Percentiles rank a stretch among this genome's conserved stretches.
These are phyloP conservation scores for Ceratotherium simum DNA, from an alignment of 2,113 vertebrate species.

Conservation along the genomic window DNA sequence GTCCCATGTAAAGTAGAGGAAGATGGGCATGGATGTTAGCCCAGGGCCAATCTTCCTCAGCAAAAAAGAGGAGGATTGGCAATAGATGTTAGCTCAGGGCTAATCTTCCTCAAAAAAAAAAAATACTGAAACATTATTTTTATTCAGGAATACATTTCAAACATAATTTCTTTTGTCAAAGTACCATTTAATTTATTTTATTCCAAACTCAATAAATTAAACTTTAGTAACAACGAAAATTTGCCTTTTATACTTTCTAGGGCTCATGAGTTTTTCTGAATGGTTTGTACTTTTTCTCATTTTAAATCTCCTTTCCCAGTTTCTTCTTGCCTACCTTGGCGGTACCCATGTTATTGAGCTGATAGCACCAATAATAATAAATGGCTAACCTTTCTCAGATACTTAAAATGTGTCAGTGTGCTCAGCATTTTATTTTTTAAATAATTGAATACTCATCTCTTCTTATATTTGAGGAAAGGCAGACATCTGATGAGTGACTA, in stretches of 20 bases:
- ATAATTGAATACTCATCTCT: not conserved
- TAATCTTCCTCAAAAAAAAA: no score
- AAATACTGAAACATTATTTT: not conserved
- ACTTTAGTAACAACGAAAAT: not conserved
- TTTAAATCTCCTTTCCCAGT: not conserved
- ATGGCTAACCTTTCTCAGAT: not conserved
- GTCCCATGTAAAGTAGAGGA: no score
- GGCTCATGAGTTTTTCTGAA: not conserved
- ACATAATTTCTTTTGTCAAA: not conserved
- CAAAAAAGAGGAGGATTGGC: no score
- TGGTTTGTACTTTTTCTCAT: not conserved
- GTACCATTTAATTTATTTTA: not conserved
- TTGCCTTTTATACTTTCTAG: not conserved
- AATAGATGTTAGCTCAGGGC: no score
- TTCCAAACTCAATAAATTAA: not conserved
- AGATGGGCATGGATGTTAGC: no score
- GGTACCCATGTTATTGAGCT: not conserved
- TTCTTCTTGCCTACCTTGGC: not conserved
- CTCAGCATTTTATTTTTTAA: not conserved
- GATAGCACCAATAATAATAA: not conserved
- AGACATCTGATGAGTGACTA: not conserved
- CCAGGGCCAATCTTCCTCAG: no score
- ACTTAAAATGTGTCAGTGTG: not conserved
- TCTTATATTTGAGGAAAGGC: not conserved
- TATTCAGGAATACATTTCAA: not conserved